These are phyloP conservation scores for Drosophila kanekoi DNA, from an alignment of 2,888 invertebrate species.

Conservation along the genomic window DNA sequence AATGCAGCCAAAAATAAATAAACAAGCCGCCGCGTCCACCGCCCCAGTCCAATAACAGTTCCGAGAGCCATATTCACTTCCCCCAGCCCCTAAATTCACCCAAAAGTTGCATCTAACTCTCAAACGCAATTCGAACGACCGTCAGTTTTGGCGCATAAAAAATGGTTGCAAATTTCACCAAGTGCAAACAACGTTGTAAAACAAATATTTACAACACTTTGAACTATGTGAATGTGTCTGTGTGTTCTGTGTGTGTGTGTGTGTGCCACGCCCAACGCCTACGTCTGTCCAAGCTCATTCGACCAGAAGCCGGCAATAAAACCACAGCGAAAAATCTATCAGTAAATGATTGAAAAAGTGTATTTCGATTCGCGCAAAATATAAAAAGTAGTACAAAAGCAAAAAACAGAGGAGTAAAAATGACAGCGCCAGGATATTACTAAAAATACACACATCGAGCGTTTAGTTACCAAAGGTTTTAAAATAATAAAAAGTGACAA, in stretches of 20 bases:
- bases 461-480: slow-evolving; percentile 59
- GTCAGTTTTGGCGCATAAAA: slow-evolving; percentile 57
- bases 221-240: slow-evolving; percentile 42
- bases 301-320: slow-evolving; percentile 51
- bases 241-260: slow-evolving; percentile 8
- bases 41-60: slow-evolving; percentile 30
- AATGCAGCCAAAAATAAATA: slow-evolving; percentile 64
- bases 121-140: slow-evolving; percentile 35
- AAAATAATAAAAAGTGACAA: slow-evolving; percentile 12
- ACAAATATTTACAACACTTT: slow-evolving; percentile 79
- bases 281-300: slow-evolving; percentile 32
- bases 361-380: slow-evolving; percentile 30
- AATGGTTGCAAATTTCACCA: slow-evolving; percentile 70
- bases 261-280: slow-evolving; percentile 20
- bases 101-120: background rate
- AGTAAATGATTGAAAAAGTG: slow-evolving; percentile 68
- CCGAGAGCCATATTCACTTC: slow-evolving; percentile 30
- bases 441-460: slow-evolving; percentile 48
- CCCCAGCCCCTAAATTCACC: background rate
- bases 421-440: slow-evolving; percentile 59
- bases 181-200: slow-evolving; percentile 72
- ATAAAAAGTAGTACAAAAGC: slow-evolving; percentile 6
- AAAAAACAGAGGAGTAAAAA: slow-evolving; percentile 19
- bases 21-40: slow-evolving; percentile 22
- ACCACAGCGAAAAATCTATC: slow-evolving; percentile 62